Conservation (phyloP, 2,797 vertebrate species). For the Gephyroberyx darwinii region DNA sequence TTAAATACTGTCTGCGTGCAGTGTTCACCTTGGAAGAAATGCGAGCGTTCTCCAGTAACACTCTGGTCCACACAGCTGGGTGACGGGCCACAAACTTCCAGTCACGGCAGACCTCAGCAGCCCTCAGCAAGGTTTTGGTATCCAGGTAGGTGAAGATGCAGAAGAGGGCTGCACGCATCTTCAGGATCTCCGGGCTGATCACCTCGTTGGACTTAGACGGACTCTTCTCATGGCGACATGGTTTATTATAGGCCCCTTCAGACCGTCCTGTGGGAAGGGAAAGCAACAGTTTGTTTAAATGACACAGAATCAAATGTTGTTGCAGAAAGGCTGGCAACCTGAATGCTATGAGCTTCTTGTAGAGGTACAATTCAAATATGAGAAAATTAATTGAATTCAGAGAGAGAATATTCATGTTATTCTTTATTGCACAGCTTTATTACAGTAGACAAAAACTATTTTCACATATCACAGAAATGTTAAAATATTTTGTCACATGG, state of each 20-base stretch:
- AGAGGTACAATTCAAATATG: not conserved
- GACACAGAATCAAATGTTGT: not conserved
- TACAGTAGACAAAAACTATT: not conserved
- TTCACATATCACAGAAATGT: not conserved
- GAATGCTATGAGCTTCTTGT: not conserved
- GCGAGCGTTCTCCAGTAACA: slow-evolving; percentile 94
- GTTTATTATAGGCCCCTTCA: slow-evolving; percentile 80
- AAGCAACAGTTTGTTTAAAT: not conserved
- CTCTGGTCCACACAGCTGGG: slow-evolving; percentile 95
- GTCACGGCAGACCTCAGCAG: slow-evolving; percentile 93
- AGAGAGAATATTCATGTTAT: not conserved
- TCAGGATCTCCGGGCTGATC: slow-evolving; percentile 97
- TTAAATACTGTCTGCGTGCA: too few relatives aligned
- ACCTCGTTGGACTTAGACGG: slow-evolving; percentile 93
- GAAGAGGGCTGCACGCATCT: slow-evolving; percentile 96
- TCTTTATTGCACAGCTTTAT: not conserved
- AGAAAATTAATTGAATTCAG: not conserved
- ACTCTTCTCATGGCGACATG: slow-evolving; percentile 87
- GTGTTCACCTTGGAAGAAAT: slow-evolving; percentile 91
- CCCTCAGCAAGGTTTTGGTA: slow-evolving; percentile 91
- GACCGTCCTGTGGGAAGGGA: slow-evolving; percentile 72
- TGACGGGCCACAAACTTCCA: slow-evolving; percentile 98
- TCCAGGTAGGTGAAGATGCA: slow-evolving; percentile 99
- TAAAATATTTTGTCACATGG: slow-evolving; percentile 57
- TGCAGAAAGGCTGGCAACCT: not conserved